Conservation (phyloP, 1,140 invertebrate species). For the Drosophila orena region DNA sequence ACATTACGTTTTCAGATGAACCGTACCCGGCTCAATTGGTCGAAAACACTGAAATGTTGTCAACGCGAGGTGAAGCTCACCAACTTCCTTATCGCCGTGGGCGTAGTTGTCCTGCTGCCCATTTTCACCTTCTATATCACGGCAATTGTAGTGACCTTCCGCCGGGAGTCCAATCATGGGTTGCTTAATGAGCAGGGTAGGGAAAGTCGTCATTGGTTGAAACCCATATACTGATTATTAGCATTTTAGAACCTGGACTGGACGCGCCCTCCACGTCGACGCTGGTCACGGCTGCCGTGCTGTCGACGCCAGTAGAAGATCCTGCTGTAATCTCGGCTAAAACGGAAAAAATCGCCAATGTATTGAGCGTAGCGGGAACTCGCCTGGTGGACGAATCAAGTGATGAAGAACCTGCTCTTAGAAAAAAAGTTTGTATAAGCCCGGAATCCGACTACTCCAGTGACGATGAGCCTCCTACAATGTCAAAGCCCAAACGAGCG, state of each 20-base stretch:
- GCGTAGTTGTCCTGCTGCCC: slow-evolving; percentile 50
- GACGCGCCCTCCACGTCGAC: slow-evolving; percentile 55
- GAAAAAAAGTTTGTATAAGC: background rate
- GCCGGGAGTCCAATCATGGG: slow-evolving; percentile 64
- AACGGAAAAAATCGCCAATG: slow-evolving; percentile 37
- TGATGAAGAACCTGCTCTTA: background rate
- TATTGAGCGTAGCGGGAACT: background rate
- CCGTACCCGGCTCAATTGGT: slow-evolving; percentile 69
- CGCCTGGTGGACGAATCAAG: background rate
- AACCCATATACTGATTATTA: background rate
- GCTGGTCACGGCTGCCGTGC: slow-evolving; percentile 57
- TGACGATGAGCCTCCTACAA: slow-evolving; percentile 16
- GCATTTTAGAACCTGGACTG: slow-evolving; percentile 37
- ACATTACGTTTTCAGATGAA: slow-evolving; percentile 59
- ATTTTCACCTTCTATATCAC: slow-evolving; percentile 60
- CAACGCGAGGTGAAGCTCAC: slow-evolving; percentile 58
- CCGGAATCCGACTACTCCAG: slow-evolving; percentile 2
- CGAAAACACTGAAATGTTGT: slow-evolving; percentile 69
- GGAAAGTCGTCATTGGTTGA: background rate
- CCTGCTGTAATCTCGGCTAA: background rate
- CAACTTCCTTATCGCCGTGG: slow-evolving; percentile 43
- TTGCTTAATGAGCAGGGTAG: slow-evolving; percentile 55
- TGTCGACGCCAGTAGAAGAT: slow-evolving; percentile 40
- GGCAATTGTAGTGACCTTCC: slow-evolving; percentile 57
- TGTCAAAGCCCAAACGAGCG: slow-evolving; percentile 11